These are phyloP conservation scores for Gymnothorax javanicus DNA, from an alignment of 2,797 vertebrate species.

Conservation along the genomic window DNA sequence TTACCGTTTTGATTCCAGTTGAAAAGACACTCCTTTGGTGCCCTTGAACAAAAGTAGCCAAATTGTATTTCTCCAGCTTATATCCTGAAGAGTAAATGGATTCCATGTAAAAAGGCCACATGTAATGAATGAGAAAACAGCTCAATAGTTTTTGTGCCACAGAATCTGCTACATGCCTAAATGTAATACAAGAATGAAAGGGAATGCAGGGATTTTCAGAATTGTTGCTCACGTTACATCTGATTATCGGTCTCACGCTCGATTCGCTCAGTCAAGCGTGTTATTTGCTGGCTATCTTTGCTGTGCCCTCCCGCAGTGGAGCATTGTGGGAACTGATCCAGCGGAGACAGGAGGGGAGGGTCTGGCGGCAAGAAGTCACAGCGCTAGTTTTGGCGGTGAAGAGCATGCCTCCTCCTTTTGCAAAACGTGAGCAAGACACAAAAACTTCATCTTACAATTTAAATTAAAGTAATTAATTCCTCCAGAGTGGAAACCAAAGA, in stretches of 20 bases:
- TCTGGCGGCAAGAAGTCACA: neutral
- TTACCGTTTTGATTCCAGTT: neutral
- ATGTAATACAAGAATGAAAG: neutral
- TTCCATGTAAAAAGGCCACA: neutral
- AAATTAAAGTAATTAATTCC: neutral
- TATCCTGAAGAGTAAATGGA: neutral
- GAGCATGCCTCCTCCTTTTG: neutral
- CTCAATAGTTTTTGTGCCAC: neutral
- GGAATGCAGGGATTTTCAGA: neutral
- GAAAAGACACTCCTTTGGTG: neutral
- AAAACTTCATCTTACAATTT: neutral
- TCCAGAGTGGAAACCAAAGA: neutral
- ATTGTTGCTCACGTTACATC: neutral
- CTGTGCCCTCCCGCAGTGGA: neutral
- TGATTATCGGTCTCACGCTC: neutral
- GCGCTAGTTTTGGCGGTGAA: neutral
- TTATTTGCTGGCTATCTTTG: neutral
- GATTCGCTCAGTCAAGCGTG: neutral
- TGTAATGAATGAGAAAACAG: neutral
- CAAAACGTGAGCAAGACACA: neutral
- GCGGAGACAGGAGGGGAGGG: neutral
- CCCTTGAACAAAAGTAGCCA: neutral
- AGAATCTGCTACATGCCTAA: neutral
- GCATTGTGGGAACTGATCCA: neutral
- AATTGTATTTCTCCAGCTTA: neutral